phyloP scores from a whole-genome alignment of 2,888 invertebrate species.

The Salpingus planirostris region DNA sequence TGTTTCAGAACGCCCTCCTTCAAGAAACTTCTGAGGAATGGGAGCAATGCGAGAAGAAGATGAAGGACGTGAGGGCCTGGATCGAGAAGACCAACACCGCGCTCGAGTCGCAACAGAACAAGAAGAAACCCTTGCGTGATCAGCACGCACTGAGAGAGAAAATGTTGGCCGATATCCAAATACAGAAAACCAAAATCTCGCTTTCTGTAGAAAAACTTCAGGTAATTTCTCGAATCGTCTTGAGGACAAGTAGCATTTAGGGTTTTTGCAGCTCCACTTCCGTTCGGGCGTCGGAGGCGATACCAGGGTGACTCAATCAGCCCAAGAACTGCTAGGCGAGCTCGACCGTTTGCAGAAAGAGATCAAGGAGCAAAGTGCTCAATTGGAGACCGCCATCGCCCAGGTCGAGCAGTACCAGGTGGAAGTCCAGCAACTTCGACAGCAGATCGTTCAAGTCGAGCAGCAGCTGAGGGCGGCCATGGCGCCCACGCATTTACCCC shows the following conservation, averaged over 20 bases:
- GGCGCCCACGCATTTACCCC: conserved; percentile 74
- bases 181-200: conserved; percentile 82
- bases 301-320: conserved; percentile 62
- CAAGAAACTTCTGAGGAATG: conserved; percentile 92
- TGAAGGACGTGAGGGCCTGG: conserved; percentile 84
- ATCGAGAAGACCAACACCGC: conserved; percentile 74
- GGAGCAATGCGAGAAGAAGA: conserved; percentile 91
- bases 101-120: conserved; percentile 71
- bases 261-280: conserved; percentile 66
- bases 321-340: conserved; percentile 58
- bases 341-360: conserved; percentile 57
- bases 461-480: conserved; percentile 76
- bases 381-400: conserved; percentile 65
- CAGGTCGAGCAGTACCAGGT: conserved; percentile 84
- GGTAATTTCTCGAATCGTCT: conserved; percentile 45
- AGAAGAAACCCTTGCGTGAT: conserved; percentile 80
- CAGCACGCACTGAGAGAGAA: conserved; percentile 80
- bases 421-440: conserved; percentile 76
- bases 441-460: conserved; percentile 78
- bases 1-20: conserved; percentile 71
- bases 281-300: conserved; percentile 76
- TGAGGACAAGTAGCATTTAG: conserved; percentile 1
- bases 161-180: conserved; percentile 75
- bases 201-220: conserved; percentile 86
- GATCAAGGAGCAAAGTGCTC: conserved; percentile 55